Conservation (phyloP, 92 coral and sea anemone genomes). For the Porites divaricata region DNA sequence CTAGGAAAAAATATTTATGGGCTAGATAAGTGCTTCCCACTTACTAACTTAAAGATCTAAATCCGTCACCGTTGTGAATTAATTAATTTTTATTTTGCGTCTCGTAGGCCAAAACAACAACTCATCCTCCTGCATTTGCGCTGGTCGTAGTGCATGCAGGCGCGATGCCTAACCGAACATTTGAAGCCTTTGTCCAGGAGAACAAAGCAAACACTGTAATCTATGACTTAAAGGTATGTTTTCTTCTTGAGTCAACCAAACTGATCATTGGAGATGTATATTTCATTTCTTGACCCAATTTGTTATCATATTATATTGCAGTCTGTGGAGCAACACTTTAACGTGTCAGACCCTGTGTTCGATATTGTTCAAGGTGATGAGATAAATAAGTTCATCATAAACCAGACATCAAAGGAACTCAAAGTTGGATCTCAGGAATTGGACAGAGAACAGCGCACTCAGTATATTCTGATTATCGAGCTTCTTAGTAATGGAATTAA, state of each 20-base stretch:
- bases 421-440: constrained; percentile 20
- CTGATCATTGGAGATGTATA: too few relatives aligned
- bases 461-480: constrained; percentile 19
- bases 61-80: not conserved
- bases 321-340: constrained; percentile 36
- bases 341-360: constrained; percentile 25
- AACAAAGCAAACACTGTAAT: constrained; percentile 47
- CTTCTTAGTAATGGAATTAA: constrained; percentile 16
- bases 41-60: too few relatives aligned
- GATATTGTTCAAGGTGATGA: constrained; percentile 15
- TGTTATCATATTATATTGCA: not conserved
- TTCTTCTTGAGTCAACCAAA: too few relatives aligned
- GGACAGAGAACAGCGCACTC: constrained; percentile 28
- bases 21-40: too few relatives aligned
- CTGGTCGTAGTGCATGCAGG: constrained; percentile 69
- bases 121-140: constrained; percentile 60
- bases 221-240: constrained; percentile 56
- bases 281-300: not conserved
- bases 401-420: constrained; percentile 34
- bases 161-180: constrained; percentile 61
- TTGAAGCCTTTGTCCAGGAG: constrained; percentile 52
- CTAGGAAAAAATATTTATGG: not conserved
- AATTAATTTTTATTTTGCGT: not conserved
- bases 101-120: constrained; percentile 59
- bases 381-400: constrained; percentile 20